A percentile compares a stretch with the other conserved stretches of the same genome.
These are phyloP conservation scores for Drosophila leonis DNA, from an alignment of 2,888 invertebrate species.

Conservation along the genomic window DNA sequence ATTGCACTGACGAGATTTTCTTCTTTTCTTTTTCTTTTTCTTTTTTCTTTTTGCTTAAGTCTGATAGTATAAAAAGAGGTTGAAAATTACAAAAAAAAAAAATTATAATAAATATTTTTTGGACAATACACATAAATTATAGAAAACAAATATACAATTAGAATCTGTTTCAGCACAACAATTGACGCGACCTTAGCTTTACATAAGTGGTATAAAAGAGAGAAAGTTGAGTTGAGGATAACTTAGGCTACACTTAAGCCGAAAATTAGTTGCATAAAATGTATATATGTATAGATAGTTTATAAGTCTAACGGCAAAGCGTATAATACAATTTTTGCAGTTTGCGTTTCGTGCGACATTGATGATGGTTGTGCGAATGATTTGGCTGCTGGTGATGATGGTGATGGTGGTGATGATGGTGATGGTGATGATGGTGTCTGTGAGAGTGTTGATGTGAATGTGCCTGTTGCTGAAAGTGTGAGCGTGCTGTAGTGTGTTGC, in stretches of 20 bases:
- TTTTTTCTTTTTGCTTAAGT: slow-evolving; percentile 37
- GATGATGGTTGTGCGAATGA: slow-evolving; percentile 76
- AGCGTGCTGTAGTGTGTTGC: slow-evolving; percentile 22
- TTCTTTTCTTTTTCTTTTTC: too few relatives aligned
- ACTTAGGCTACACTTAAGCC: slow-evolving; percentile 54
- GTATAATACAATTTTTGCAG: slow-evolving; percentile 85
- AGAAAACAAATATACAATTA: slow-evolving; percentile 41
- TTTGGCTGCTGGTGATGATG: slow-evolving; percentile 71
- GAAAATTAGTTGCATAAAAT: slow-evolving; percentile 48
- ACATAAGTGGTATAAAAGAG: slow-evolving; percentile 37
- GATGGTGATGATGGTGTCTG: slow-evolving; percentile 50
- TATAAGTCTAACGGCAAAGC: slow-evolving; percentile 83
- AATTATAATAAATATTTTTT: slow-evolving; percentile 68
- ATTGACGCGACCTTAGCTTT: slow-evolving; percentile 49
- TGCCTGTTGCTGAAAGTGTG: slow-evolving; percentile 32
- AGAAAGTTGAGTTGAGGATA: slow-evolving; percentile 23
- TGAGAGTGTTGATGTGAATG: slow-evolving; percentile 63
- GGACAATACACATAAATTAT: slow-evolving; percentile 22
- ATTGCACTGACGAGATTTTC: slow-evolving; percentile 70
- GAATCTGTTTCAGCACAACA: slow-evolving; percentile 37
- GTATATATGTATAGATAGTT: slow-evolving; percentile 49
- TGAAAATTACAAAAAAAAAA: slow-evolving; percentile 25
- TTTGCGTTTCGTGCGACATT: slow-evolving; percentile 84
- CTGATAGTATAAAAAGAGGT: slow-evolving; percentile 27
- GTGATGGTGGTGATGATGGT: slow-evolving; percentile 63